phyloP scores from a whole-genome alignment of 2,888 invertebrate genomes.

The Eupithecia subumbrata region DNA sequence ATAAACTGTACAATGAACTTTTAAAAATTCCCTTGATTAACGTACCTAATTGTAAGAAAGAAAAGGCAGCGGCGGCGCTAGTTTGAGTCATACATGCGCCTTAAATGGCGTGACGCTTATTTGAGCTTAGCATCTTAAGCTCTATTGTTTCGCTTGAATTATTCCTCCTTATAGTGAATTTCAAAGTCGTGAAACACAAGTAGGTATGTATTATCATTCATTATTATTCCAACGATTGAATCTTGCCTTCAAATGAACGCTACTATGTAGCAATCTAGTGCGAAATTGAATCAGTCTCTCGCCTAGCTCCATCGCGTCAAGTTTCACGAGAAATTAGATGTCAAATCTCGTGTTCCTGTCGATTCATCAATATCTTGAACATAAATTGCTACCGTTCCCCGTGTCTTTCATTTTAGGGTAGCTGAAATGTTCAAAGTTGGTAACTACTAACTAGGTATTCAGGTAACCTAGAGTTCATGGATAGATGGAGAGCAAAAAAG shows the following conservation, averaged over 20 bases:
- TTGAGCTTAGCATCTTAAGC: neutral
- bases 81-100: too few relatives aligned
- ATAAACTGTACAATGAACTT: too few relatives aligned
- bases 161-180: neutral
- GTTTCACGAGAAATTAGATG: conserved; percentile 25
- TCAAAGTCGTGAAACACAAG: neutral
- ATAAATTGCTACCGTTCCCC: neutral
- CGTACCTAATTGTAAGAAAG: too few relatives aligned
- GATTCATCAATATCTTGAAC: conserved; percentile 10
- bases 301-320: conserved; percentile 19
- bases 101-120: neutral
- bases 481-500: neutral
- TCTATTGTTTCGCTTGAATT: neutral
- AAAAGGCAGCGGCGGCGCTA: too few relatives aligned
- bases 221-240: neutral
- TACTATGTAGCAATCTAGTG: conserved; percentile 10
- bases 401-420: neutral
- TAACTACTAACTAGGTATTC: neutral
- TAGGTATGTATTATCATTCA: neutral
- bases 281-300: conserved; percentile 27
- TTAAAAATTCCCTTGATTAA: too few relatives aligned
- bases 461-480: neutral
- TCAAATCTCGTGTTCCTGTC: conserved; percentile 16
- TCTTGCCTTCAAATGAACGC: neutral
- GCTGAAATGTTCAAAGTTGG: neutral